Conservation (phyloP, 2,888 invertebrate species). For the Andrena chrysosceles region DNA sequence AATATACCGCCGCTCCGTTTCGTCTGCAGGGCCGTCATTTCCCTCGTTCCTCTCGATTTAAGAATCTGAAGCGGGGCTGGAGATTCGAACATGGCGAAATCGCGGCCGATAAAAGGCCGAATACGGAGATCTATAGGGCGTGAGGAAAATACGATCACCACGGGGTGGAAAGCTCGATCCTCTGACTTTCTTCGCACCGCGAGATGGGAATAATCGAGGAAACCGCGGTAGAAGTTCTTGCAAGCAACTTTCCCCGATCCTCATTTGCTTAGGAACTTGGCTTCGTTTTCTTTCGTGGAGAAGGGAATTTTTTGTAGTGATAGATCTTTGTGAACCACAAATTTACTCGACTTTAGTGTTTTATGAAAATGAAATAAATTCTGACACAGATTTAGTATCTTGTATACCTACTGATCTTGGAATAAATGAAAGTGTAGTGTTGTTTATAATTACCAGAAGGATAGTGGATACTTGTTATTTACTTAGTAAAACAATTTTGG, state of each 20-base stretch:
- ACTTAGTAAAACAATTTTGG: no score
- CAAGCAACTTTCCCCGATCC: conserved; percentile 12
- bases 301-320: conserved; percentile 2
- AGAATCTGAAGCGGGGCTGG: conserved; percentile 13
- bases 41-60: conserved; percentile 30
- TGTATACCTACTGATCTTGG: no score
- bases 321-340: background rate
- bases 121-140: conserved; percentile 23
- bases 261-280: conserved; percentile 4
- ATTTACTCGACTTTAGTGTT: no score
- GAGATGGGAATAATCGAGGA: conserved; percentile 47
- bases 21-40: background rate
- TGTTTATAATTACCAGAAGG: no score
- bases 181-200: conserved; percentile 14
- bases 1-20: conserved; percentile 5
- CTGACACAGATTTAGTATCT: no score
- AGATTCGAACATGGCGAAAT: conserved; percentile 35
- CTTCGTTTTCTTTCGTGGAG: background rate
- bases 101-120: conserved; percentile 49
- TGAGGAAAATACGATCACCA: conserved; percentile 32
- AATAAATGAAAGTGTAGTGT: no score
- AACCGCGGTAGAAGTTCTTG: conserved; percentile 6
- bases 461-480: no score
- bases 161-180: conserved; percentile 25
- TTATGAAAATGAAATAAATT: background rate